Evolutionary conservation across 2,113 vertebrate species (phyloP), one percentile per base, ranked within the genome.

Genomic region (Herpetotheres cachinnans): DNA sequence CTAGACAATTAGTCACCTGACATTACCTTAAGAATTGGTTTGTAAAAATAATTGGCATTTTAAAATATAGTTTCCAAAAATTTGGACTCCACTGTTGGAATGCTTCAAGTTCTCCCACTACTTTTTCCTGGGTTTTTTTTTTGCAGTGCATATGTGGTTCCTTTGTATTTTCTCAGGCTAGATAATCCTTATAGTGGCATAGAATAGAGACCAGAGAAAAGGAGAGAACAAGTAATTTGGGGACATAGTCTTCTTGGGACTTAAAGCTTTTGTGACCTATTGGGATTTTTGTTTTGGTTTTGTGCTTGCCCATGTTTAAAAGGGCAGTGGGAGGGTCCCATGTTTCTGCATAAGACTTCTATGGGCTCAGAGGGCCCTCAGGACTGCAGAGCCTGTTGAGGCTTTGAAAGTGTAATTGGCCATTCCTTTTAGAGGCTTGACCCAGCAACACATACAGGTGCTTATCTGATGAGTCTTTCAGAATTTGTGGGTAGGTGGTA

Each of bases 261-360:
- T 76, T 82, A 42, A 74, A 54, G 7, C 25, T 84, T 69, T 74
- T 79, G 27, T 36, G 65, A 50, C 11, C 16, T 59, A 3, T 19
- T 71, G 18, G 65, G 16, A 11, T 90, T 76, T 70, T 71, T 89
- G 29, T 14, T 85, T 49, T 73, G 69, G 1, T 66, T 92, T 86
- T 55, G 29, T 70, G n/a, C 9, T 89, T 81, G 16, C 25, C 19
- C 6, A 1, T 38, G 17, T 66, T 84, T 58, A 46, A 52, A 49
- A 83, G 49, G 14, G 16, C 6, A 8, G 65, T 93, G 49, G 44
- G 42, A 84, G 27, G 25, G 16, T 38, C 38, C 7, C 1, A 0
- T 67, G 59, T 71, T 85, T 82, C 52, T 63, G 38, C 1, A 0
- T 70, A 42, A 49, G 63, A 9, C 9, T 86, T 58, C 5, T 0